Percentiles rank a stretch among this genome's conserved stretches.
phyloP scores from a whole-genome alignment of 2,888 invertebrate species.

The Alcis repandata region DNA sequence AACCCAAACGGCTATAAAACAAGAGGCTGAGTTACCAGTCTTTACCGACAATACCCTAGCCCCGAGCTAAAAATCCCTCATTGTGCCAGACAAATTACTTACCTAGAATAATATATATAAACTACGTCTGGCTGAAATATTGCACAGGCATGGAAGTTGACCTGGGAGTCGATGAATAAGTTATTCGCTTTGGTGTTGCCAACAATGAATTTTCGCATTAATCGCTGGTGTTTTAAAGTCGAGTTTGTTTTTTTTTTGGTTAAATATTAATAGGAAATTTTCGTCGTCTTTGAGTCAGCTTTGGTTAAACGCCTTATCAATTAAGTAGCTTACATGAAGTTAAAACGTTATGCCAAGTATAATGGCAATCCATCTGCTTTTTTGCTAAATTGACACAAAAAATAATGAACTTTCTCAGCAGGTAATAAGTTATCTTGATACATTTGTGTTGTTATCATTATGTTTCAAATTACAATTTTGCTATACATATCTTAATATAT shows the following conservation, averaged over 20 bases:
- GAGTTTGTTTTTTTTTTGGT: background rate
- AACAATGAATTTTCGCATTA: background rate
- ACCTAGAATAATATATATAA: slow-evolving; percentile 68
- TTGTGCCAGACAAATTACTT: slow-evolving; percentile 79
- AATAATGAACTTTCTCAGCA: no score
- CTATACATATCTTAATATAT: no score
- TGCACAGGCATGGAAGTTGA: slow-evolving; percentile 49
- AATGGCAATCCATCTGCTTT: no score
- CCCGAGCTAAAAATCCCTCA: slow-evolving; percentile 77
- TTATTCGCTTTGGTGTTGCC: slow-evolving; percentile 28
- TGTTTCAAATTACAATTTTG: no score
- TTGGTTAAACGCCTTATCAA: no score
- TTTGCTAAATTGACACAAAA: no score
- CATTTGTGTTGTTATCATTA: no score
- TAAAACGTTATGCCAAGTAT: no score
- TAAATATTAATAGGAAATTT: background rate
- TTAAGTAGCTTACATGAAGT: no score
- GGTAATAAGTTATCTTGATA: no score
- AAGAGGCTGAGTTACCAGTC: slow-evolving; percentile 65
- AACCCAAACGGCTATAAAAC: slow-evolving; percentile 53
- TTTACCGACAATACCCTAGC: slow-evolving; percentile 70
- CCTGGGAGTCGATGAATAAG: slow-evolving; percentile 39
- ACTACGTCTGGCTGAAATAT: slow-evolving; percentile 58
- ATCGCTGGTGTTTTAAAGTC: background rate
- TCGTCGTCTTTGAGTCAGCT: background rate